Percentiles rank a stretch among this genome's conserved stretches.
Conservation (phyloP, 2,888 invertebrate genomes). For the Pteria penguin region DNA sequence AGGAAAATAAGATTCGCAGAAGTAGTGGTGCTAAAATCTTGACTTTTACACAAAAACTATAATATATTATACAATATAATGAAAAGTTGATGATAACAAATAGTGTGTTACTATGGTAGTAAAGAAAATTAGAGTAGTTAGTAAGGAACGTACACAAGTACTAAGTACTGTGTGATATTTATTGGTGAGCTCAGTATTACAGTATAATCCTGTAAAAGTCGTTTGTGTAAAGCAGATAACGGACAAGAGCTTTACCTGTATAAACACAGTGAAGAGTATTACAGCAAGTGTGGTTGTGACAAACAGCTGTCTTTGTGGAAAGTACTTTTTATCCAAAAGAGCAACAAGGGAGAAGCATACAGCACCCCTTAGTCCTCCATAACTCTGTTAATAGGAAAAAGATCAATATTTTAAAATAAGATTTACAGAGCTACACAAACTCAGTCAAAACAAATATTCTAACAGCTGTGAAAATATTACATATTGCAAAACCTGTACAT, state of each 20-base stretch:
- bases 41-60: too few species aligned
- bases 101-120: neutral
- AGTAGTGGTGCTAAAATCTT: too few species aligned
- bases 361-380: constrained; percentile 83
- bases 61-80: too few species aligned
- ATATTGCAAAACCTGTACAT: too few species aligned
- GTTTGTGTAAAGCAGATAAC: too few species aligned
- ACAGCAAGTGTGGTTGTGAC: constrained; percentile 98
- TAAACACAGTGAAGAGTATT: constrained; percentile 98
- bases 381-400: too few species aligned
- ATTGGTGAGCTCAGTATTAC: neutral
- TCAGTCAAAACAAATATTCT: too few species aligned
- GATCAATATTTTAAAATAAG: too few species aligned
- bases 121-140: neutral
- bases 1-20: too few species aligned
- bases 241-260: constrained; percentile 88
- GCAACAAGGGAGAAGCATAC: constrained; percentile 83
- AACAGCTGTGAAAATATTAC: too few species aligned
- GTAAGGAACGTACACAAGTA: neutral
- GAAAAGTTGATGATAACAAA: neutral
- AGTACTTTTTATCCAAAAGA: constrained; percentile 78
- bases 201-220: too few species aligned
- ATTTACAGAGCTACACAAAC: too few species aligned
- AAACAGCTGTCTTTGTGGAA: constrained; percentile 81
- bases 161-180: neutral